Evolutionary conservation across 2,113 vertebrate genomes (phyloP), one percentile per base, ranked within the genome.

Genomic region (Trichomycterus rosablanca): DNA sequence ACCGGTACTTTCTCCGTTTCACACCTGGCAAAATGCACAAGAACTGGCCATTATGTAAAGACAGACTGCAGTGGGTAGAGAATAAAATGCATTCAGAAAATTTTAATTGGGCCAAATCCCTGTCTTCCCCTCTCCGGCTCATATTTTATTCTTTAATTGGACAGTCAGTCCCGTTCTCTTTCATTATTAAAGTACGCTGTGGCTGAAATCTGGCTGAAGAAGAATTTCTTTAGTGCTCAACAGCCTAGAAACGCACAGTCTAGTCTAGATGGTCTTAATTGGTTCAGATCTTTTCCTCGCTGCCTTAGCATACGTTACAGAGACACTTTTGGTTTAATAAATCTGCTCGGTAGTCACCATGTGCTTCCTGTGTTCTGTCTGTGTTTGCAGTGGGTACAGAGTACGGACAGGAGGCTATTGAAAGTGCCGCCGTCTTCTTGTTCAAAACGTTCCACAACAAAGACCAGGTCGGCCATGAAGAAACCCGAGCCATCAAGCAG

Each of bases 401-500:
- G 71, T 85, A 90, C 75, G 92, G 91, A 39, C 92, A 89, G 83
- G 92, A 91, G 62, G 84, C 86, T 20, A 84, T 93, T 72, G 93
- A 97, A 81, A 89, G 91, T 35, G 93, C 89, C 3, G 93, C 92
- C 3, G 89, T 90, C 63, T 97, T 98, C 76, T 87, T 98, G 26
- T 94, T 99, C 66, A 91, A 91, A 81, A 93, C 83, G 3, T 93
- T 98, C 83, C 85, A 89, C 46, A 81, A 86, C 67, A 95, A 90
- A 67, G 88, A 94, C 49, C 88, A 75, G 57, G 89, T 97, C 70
- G 90, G 92, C 59, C 85, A 86, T 2, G 87, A 91, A 72, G 94
- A 97, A 73, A 96, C 90, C 30, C 86, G 92, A 46, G 83, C 89
- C 66, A 90, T 97, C 53, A 95, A 92, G 62, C 92, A 93, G 71